Conservation (phyloP, 2,888 invertebrate species). For the Cyclophora albipunctata region DNA sequence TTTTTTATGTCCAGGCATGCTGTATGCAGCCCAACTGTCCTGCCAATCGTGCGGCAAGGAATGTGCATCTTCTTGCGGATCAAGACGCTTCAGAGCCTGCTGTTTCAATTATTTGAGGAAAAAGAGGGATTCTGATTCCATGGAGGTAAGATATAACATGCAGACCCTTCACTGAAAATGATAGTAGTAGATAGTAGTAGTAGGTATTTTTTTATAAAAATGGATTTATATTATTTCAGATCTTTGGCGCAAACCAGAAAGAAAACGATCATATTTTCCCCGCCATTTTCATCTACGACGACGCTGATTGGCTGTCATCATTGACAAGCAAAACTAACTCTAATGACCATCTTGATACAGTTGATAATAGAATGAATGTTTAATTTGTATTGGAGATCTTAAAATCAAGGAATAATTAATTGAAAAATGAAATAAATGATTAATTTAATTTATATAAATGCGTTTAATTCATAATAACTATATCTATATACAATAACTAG, state of each 20-base stretch:
- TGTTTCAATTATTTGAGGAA: conserved; percentile 78
- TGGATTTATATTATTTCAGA: too few relatives aligned
- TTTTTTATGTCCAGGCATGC: neutral
- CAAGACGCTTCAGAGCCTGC: conserved; percentile 77
- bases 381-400: neutral
- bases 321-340: neutral
- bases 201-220: too few relatives aligned
- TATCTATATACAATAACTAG: too few relatives aligned
- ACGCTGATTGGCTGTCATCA: neutral
- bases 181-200: too few relatives aligned
- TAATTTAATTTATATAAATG: too few relatives aligned
- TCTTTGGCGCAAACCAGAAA: too few relatives aligned
- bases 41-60: conserved; percentile 74
- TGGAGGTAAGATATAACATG: neutral
- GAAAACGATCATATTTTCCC: neutral
- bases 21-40: conserved; percentile 5
- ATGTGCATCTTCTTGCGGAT: conserved; percentile 76
- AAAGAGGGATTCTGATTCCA: conserved; percentile 8
- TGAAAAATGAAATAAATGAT: too few relatives aligned
- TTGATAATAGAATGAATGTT: conserved; percentile 9
- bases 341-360: neutral
- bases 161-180: too few relatives aligned
- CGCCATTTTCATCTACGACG: neutral
- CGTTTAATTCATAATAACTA: too few relatives aligned
- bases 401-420: too few relatives aligned